These are phyloP conservation scores for Pelecanoides urinatrix DNA, from an alignment of 2,113 vertebrate genomes.

Conservation along the genomic window DNA sequence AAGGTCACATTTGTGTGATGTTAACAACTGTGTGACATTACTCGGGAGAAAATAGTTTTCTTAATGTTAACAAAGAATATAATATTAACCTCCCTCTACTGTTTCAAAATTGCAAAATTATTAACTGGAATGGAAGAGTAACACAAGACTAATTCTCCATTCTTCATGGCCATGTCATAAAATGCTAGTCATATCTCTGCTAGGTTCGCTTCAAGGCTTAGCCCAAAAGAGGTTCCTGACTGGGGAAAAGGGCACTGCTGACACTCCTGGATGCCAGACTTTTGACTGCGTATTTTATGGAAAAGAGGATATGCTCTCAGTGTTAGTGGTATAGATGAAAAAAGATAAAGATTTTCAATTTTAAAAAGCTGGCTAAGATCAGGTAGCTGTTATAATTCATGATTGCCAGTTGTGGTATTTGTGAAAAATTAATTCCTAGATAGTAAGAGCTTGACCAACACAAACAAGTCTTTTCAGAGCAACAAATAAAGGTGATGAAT, in stretches of 20 bases:
- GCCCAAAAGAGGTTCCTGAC: neutral
- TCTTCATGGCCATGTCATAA: neutral
- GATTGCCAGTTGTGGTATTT: neutral
- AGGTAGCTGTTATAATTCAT: neutral
- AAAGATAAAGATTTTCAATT: neutral
- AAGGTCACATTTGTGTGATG: neutral
- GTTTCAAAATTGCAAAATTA: neutral
- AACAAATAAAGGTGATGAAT: neutral
- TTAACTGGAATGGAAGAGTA: constrained; percentile 6
- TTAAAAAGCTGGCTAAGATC: neutral
- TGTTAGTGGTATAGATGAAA: neutral
- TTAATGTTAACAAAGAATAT: neutral
- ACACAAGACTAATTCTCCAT: neutral
- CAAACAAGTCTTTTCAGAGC: neutral
- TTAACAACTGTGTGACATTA: neutral
- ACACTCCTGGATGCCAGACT: neutral
- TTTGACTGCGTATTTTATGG: neutral
- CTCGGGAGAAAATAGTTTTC: neutral
- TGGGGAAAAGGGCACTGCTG: neutral
- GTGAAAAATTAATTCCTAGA: neutral
- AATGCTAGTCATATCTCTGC: neutral
- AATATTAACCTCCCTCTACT: neutral
- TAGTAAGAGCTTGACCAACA: neutral
- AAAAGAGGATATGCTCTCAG: neutral
- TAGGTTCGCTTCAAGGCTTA: neutral